Percentiles rank a stretch among this genome's conserved stretches.
phyloP scores from a whole-genome alignment of 2,113 vertebrate species.

The Colistium nudipinnis region DNA sequence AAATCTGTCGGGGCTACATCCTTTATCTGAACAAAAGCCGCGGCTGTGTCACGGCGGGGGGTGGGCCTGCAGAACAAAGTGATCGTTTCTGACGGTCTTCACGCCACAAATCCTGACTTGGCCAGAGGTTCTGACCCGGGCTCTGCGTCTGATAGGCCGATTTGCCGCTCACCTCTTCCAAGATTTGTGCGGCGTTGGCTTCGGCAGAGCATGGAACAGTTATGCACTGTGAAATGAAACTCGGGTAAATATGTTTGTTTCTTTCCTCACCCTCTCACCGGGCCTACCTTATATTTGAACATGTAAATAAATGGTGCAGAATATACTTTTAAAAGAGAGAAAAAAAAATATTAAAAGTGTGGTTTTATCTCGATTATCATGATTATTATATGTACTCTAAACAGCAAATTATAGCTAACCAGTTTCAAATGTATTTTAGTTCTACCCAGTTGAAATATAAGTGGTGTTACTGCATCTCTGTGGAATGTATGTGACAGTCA shows the following conservation, averaged over 20 bases:
- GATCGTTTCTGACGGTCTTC: constrained; percentile 79
- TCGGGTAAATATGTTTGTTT: background rate
- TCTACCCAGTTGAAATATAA: background rate
- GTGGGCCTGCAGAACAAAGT: constrained; percentile 62
- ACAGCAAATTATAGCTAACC: background rate
- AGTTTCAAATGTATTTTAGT: too few relatives aligned
- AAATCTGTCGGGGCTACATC: constrained; percentile 77
- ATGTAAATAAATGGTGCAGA: background rate
- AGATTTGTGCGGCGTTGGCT: constrained; percentile 79
- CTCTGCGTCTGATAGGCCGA: constrained; percentile 79
- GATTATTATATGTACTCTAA: background rate
- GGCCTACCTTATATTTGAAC: background rate
- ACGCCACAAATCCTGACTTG: constrained; percentile 81
- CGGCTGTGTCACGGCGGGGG: constrained; percentile 80
- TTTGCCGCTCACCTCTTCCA: constrained; percentile 84
- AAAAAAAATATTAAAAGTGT: background rate
- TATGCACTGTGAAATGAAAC: constrained; percentile 2
- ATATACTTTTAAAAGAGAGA: background rate
- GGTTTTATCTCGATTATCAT: too few relatives aligned
- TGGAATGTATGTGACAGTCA: background rate
- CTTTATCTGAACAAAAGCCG: constrained; percentile 85
- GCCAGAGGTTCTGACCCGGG: constrained; percentile 76
- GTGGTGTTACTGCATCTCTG: background rate
- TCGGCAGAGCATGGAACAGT: constrained; percentile 72
- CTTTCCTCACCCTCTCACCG: background rate